Conservation (phyloP, 2,888 invertebrate genomes). For the Eupsilia transversa region DNA sequence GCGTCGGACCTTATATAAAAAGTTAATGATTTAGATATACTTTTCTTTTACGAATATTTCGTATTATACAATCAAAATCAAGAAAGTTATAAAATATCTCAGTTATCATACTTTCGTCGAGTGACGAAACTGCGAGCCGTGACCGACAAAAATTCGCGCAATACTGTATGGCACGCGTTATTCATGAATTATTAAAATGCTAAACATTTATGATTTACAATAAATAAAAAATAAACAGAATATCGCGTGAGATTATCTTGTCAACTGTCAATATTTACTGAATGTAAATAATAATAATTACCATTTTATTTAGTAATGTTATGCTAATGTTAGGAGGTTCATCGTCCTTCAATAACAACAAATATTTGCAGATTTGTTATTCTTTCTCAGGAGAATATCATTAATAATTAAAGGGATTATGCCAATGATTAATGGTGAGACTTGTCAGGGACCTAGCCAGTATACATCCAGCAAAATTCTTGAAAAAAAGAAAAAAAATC, state of each 20-base stretch:
- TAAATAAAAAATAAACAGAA: not conserved
- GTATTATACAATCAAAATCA: not conserved
- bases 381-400: not conserved
- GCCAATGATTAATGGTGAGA: not conserved
- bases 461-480: too few relatives aligned
- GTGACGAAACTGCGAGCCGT: not conserved
- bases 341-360: conserved; percentile 14
- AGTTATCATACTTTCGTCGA: not conserved
- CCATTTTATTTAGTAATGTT: not conserved
- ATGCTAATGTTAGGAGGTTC: conserved; percentile 6
- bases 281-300: not conserved
- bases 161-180: not conserved
- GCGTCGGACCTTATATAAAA: not conserved
- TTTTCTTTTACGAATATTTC: not conserved
- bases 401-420: conserved; percentile 13
- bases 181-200: conserved; percentile 28
- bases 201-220: conserved; percentile 7
- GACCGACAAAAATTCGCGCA: not conserved
- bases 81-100: not conserved
- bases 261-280: not conserved
- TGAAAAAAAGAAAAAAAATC: too few relatives aligned
- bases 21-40: not conserved
- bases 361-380: not conserved
- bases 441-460: too few relatives aligned
- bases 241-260: conserved; percentile 26